Percentiles rank a stretch among this genome's conserved stretches.
These are phyloP conservation scores for Ectemnius cavifrons DNA, from an alignment of 2,888 invertebrate species.

Conservation along the genomic window DNA sequence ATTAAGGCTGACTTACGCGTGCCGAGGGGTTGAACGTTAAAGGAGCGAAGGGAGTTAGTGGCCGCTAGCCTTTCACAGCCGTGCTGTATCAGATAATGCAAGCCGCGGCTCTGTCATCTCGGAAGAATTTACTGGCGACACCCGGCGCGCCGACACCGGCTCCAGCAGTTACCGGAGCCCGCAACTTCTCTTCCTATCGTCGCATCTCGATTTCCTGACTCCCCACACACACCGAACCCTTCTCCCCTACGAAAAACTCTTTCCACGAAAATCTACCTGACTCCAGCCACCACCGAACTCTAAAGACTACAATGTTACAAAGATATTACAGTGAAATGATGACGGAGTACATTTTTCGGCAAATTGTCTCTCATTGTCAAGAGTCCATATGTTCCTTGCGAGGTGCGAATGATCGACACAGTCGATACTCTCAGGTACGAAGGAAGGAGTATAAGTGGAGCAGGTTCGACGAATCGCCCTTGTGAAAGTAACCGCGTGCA, in stretches of 20 bases:
- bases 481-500: constrained; percentile 20
- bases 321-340: too few species aligned
- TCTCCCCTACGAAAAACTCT: constrained; percentile 23
- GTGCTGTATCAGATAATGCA: constrained; percentile 63
- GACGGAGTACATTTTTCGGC: too few species aligned
- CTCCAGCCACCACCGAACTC: not conserved
- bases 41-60: constrained; percentile 59
- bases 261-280: constrained; percentile 47
- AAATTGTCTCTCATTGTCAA: too few species aligned
- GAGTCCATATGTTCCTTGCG: too few species aligned
- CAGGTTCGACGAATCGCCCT: constrained; percentile 22
- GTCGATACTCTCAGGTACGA: not conserved
- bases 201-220: constrained; percentile 43
- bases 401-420: too few species aligned
- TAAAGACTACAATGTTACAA: too few species aligned
- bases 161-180: constrained; percentile 19
- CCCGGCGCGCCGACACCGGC: constrained; percentile 22
- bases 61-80: constrained; percentile 42
- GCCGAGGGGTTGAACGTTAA: constrained; percentile 49
- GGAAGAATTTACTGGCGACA: constrained; percentile 73
- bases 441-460: constrained; percentile 22
- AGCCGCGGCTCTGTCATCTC: constrained; percentile 70
- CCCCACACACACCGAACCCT: not conserved
- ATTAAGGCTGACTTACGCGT: constrained; percentile 71
- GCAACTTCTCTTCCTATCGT: constrained; percentile 37